Conservation (phyloP, 1,140 invertebrate genomes). For the Bathynomus jamesi region DNA sequence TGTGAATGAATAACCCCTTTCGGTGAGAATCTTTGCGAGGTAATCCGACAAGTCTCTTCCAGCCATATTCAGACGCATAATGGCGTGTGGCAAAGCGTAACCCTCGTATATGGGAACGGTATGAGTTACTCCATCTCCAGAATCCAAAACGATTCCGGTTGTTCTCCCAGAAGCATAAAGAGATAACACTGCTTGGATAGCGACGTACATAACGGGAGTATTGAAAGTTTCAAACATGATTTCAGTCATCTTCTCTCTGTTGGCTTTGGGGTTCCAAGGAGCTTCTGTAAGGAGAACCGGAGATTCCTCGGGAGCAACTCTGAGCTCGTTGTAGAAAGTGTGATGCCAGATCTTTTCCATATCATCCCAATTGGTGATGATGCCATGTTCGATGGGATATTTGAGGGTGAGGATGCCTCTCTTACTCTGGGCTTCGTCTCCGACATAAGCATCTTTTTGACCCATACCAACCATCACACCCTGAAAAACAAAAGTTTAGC, state of each 20-base stretch:
- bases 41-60: slow-evolving; percentile 82
- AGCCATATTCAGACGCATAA: slow-evolving; percentile 76
- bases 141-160: slow-evolving; percentile 85
- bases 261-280: slow-evolving; percentile 80
- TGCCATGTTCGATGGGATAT: slow-evolving; percentile 90
- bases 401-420: slow-evolving; percentile 84
- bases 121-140: slow-evolving; percentile 89
- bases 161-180: slow-evolving; percentile 88
- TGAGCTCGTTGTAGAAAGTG: slow-evolving; percentile 90
- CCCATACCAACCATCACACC: slow-evolving; percentile 86
- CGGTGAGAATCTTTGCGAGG: slow-evolving; percentile 84
- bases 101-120: slow-evolving; percentile 90
- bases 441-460: slow-evolving; percentile 86
- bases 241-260: slow-evolving; percentile 79
- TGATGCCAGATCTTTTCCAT: slow-evolving; percentile 97
- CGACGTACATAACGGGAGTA: slow-evolving; percentile 85
- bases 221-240: slow-evolving; percentile 94
- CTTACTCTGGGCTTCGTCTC: slow-evolving; percentile 94
- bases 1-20: slow-evolving; percentile 52
- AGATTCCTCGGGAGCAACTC: slow-evolving; percentile 89
- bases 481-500: no score
- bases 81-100: slow-evolving; percentile 77
- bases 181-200: slow-evolving; percentile 83
- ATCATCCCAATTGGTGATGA: slow-evolving; percentile 93
- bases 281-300: slow-evolving; percentile 81